Evolutionary conservation across 2,113 vertebrate species (phyloP), one percentile per base, ranked within the genome.

Genomic region (Thunnus maccoyii): DNA sequence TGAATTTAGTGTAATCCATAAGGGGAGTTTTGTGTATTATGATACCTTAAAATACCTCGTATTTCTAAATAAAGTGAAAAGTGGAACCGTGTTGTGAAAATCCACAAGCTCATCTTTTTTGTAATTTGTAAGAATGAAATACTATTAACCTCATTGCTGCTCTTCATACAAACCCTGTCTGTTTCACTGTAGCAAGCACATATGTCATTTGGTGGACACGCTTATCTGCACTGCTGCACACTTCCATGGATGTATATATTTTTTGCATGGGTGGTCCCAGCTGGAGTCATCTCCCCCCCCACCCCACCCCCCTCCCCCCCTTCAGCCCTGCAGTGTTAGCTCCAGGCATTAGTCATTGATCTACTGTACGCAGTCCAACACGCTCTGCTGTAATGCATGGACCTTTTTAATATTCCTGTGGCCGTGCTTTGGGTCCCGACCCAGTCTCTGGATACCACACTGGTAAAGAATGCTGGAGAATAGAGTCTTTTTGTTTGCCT

Each of bases 401-500:
- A 74, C 71, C 71, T 20, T 75, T 79, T 83, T 65, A 57, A 82
- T 85, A 71, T 86, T 78, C 27, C 67, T 20, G 76, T 64, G 87
- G 52, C 78, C 85, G 30, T 48, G 56, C 79, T 83, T 77, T 65
- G 52, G 83, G 82, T 84, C 78, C 57, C 63, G 71, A 85, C 78
- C 80, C 86, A 78, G 76, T 69, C 57, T 83, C 56, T 85, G 82
- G 83, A 86, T 86, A 89, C 76, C 70, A 76, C 78, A 82, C 78
- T 51, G 84, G 81, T 80, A 74, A 88, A 84, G 74, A 88, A 88
- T 85, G 91, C 80, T 64, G 0, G 65, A 87, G 82, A 91, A 87
- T 82, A 88, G 75, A 87, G 72, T 75, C 83, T 81, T 89, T 92
- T 85, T 89, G 79, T 88, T 86, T 85, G 81, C 75, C 80, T 87